Conservation (phyloP, 2,113 vertebrate genomes). For the Fregata magnificens region DNA sequence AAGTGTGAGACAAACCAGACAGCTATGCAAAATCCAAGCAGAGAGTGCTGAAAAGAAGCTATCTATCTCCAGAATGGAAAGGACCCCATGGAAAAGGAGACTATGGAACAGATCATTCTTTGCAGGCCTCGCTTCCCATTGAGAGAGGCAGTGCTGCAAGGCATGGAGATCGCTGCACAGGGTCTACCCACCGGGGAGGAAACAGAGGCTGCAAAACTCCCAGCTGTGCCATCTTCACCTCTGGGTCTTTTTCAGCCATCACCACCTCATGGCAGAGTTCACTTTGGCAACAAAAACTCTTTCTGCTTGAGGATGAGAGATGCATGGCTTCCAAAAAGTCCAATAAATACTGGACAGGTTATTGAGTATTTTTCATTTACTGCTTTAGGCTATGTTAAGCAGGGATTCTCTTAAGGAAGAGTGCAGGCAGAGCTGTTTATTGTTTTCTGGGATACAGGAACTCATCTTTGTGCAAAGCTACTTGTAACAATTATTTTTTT, state of each 20-base stretch:
- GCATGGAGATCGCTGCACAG: background rate
- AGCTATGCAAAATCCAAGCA: background rate
- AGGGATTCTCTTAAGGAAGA: background rate
- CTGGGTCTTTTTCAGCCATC: background rate
- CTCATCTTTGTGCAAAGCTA: background rate
- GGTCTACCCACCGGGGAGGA: background rate
- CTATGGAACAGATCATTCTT: background rate
- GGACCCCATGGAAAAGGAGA: background rate
- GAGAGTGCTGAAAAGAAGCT: background rate
- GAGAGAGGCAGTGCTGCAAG: background rate
- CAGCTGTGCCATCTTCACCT: background rate
- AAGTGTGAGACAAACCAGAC: background rate
- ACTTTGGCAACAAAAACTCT: background rate
- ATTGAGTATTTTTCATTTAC: background rate
- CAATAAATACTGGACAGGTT: background rate
- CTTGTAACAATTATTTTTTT: background rate
- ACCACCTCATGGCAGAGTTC: slow-evolving; percentile 4
- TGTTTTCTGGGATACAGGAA: background rate
- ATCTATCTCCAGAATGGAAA: background rate
- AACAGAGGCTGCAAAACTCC: background rate
- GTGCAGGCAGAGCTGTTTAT: background rate
- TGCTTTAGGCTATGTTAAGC: background rate
- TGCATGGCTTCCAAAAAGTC: background rate
- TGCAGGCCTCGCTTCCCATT: background rate
- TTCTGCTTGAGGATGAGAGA: background rate